phyloP scores from a whole-genome alignment of 2,888 invertebrate species.

The Watsonalla cultraria region DNA sequence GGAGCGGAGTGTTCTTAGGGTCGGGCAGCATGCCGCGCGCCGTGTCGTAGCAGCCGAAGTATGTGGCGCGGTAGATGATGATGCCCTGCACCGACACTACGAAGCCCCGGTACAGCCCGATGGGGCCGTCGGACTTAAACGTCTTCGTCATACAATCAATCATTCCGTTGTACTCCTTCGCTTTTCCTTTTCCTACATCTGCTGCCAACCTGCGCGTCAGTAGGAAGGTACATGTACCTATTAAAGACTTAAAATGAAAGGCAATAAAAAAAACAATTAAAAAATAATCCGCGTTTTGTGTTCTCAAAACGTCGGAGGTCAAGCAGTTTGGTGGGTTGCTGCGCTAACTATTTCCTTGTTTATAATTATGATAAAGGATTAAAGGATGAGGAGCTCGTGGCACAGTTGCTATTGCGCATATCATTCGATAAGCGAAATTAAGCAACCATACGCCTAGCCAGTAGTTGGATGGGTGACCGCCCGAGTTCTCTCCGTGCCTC shows the following conservation, averaged over 20 bases:
- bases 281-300: too few species aligned
- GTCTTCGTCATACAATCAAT: slow-evolving; percentile 91
- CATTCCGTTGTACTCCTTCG: slow-evolving; percentile 84
- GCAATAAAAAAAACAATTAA: neutral
- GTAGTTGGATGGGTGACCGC: too few species aligned
- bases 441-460: too few species aligned
- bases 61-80: slow-evolving; percentile 95
- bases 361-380: too few species aligned
- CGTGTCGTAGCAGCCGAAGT: slow-evolving; percentile 96
- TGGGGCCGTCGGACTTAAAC: slow-evolving; percentile 87
- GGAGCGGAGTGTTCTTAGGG: slow-evolving; percentile 91
- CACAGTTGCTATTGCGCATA: too few species aligned
- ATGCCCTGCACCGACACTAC: slow-evolving; percentile 96
- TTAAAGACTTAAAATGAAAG: neutral
- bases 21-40: slow-evolving; percentile 93
- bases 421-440: too few species aligned
- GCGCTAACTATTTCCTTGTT: too few species aligned
- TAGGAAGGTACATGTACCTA: neutral
- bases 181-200: slow-evolving; percentile 90
- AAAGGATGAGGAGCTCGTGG: too few species aligned
- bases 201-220: slow-evolving; percentile 72
- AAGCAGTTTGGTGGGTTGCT: too few species aligned
- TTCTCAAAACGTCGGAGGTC: too few species aligned
- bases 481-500: too few species aligned
- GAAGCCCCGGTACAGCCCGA: slow-evolving; percentile 94